Evolutionary conservation across 1,140 invertebrate genomes (phyloP).

Genomic region (Drosophila tristis): DNA sequence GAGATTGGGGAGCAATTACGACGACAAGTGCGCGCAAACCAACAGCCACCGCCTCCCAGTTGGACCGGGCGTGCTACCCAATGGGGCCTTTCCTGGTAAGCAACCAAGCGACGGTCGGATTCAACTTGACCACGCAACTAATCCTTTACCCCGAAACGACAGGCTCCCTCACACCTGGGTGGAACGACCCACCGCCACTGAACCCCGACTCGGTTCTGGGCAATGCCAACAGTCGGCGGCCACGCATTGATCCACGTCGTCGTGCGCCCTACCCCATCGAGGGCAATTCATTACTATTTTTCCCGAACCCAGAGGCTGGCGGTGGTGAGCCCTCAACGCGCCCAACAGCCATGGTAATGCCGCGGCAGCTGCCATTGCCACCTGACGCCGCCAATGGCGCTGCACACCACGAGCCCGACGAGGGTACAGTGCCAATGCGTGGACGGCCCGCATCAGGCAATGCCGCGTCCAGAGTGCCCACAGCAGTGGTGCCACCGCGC

Average conservation of each 20-base stretch:
- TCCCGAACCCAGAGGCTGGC: conserved; percentile 6
- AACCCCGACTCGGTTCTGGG: conserved; percentile 23
- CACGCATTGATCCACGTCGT: conserved; percentile 74
- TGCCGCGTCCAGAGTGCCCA: conserved; percentile 34
- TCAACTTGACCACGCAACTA: too few species aligned
- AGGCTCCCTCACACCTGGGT: conserved; percentile 77
- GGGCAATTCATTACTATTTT: conserved; percentile 12
- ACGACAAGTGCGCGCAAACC: conserved; percentile 3
- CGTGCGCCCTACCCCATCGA: conserved; percentile 73
- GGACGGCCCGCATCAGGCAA: conserved; percentile 17
- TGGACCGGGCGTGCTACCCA: conserved; percentile 58
- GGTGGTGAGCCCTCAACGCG: conserved; percentile 8
- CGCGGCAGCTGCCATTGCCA: conserved; percentile 33
- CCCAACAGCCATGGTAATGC: conserved; percentile 55
- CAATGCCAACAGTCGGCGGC: conserved; percentile 47
- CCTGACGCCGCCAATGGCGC: background rate
- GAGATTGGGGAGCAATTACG: background rate
- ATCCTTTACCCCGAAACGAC: background rate
- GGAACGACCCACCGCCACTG: conserved; percentile 78
- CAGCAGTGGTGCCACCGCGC: conserved; percentile 33
- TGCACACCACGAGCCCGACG: too few species aligned
- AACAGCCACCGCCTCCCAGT: conserved; percentile 59
- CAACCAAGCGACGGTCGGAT: background rate
- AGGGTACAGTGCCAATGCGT: conserved; percentile 9
- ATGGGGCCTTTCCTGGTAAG: conserved; percentile 62